Conservation (phyloP, 2,797 vertebrate species). For the Spatula clypeata region DNA sequence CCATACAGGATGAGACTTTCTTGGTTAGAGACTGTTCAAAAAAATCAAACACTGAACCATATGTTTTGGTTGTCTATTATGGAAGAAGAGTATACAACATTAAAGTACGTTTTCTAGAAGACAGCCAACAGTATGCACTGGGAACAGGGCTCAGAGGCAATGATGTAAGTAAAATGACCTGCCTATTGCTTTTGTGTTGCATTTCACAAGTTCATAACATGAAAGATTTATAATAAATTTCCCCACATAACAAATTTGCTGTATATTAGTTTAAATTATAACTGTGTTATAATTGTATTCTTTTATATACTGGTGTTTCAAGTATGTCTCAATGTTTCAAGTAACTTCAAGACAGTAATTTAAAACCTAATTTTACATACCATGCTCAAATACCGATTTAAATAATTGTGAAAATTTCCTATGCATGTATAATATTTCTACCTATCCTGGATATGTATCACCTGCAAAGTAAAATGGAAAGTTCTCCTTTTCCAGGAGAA, state of each 20-base stretch:
- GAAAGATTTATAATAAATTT: background rate
- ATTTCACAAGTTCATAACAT: background rate
- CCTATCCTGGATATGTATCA: background rate
- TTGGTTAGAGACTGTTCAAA: slow-evolving; percentile 91
- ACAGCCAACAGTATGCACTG: slow-evolving; percentile 85
- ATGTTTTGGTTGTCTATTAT: slow-evolving; percentile 90
- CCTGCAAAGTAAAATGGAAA: background rate
- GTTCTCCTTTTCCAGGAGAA: background rate
- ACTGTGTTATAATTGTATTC: no score
- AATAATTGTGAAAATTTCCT: background rate
- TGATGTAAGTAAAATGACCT: slow-evolving; percentile 83
- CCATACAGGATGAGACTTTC: slow-evolving; percentile 90
- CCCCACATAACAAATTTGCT: background rate
- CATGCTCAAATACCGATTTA: background rate
- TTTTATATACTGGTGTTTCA: background rate
- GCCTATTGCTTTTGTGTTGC: background rate
- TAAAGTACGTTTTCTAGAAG: slow-evolving; percentile 90
- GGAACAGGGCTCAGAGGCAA: slow-evolving; percentile 89
- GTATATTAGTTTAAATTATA: background rate
- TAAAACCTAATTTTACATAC: background rate
- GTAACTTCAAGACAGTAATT: background rate
- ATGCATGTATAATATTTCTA: background rate
- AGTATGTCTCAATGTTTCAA: background rate
- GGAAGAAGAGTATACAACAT: slow-evolving; percentile 92
- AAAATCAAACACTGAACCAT: slow-evolving; percentile 86